Base-by-base conservation (phyloP, 2,797 vertebrate species). In the Gallinago stenura region DNA sequence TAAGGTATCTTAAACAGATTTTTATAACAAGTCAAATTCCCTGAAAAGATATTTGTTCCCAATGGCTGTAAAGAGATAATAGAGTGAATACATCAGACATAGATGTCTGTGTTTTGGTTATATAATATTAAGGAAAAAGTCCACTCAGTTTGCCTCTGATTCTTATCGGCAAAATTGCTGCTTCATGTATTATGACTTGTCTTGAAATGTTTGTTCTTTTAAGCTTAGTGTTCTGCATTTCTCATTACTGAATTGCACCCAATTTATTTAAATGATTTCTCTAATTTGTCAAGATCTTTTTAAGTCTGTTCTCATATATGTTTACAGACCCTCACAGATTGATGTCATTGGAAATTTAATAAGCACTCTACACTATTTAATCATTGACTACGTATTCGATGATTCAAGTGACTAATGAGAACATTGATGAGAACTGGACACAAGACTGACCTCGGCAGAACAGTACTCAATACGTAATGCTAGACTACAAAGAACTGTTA, bases 331-430 rank as follows among this genome's bases (percentile, higher is more conserved):
- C 78, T 95, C 78, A 73, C 57, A 92, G 83, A 41, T 92, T 96
- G 93, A 97, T 96, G 92, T 96, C 93, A 97, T 64, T 96, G 90
- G 89, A 97, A 96, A 96, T 97, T 89, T 93, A 95, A 96, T 97
- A 95, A 95, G 41, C 56, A 84, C 68, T 18, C 86, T 89, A 62
- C 90, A 72, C 90, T 95, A 95, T 97, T 96, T 95, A 95, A 96
- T 97, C 90, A 84, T 76, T 90, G 94, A 94, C 95, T 96, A 95
- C 76, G 90, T 95, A 83, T 68, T 77, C 86, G 90, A n/a, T 93
- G 92, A 96, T 91, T 94, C 86, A 92, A 95, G 78, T 89, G 81
- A 70, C 87, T 97, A 96, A 97, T 96, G 89, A 93, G 95, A 93
- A 92, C 93, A 95, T 80, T 93, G 93, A 93, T 75, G 91, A 96